Evolutionary conservation across 1,140 invertebrate genomes (phyloP).

Genomic region (Drosophila guanche): DNA sequence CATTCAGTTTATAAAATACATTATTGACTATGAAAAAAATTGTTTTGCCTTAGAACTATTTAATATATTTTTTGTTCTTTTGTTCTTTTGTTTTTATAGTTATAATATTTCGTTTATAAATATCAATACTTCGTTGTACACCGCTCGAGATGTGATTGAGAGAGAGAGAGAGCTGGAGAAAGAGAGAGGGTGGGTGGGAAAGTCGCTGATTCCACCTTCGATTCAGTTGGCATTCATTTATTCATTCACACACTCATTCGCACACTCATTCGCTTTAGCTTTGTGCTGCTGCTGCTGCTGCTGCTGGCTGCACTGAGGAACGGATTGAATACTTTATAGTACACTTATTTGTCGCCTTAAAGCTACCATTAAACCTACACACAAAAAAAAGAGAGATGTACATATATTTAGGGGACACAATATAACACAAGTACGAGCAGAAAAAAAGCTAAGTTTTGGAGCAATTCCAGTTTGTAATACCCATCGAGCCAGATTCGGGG

Average conservation of each 20-base stretch:
- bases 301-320: conserved; percentile 60
- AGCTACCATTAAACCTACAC: conserved; percentile 17
- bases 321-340: conserved; percentile 69
- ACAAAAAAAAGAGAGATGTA: conserved; percentile 23
- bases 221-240: background rate
- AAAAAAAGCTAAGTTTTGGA: conserved; percentile 62
- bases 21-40: conserved; percentile 75
- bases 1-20: conserved; percentile 44
- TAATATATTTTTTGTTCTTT: conserved; percentile 50
- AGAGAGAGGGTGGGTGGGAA: background rate
- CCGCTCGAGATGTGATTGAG: conserved; percentile 28
- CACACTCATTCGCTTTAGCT: background rate
- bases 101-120: conserved; percentile 46
- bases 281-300: conserved; percentile 22
- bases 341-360: conserved; percentile 67
- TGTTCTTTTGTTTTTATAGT: conserved; percentile 19
- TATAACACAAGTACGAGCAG: conserved; percentile 70
- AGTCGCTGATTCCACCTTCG: background rate
- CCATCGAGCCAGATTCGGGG: background rate
- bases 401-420: conserved; percentile 16
- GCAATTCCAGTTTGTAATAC: conserved; percentile 37
- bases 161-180: too few species aligned
- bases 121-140: conserved; percentile 76
- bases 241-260: background rate
- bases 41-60: conserved; percentile 61